phyloP scores from a whole-genome alignment of 2,113 vertebrate genomes.

The Ochotona princeps region DNA sequence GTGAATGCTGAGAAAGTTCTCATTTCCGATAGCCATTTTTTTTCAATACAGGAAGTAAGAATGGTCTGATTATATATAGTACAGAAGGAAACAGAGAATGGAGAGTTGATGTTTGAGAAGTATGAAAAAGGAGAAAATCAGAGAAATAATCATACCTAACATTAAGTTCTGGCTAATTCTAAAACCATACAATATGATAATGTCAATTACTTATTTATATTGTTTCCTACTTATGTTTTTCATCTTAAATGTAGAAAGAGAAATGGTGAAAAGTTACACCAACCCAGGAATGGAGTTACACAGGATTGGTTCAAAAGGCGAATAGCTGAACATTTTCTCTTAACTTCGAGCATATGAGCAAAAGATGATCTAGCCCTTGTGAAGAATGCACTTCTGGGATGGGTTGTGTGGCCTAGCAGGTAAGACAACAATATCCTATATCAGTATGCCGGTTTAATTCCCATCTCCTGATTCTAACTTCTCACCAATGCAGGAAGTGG shows the following conservation, averaged over 20 bases:
- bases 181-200: background rate
- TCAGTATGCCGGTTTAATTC: too few relatives aligned
- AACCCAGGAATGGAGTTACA: background rate
- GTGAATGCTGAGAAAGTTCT: background rate
- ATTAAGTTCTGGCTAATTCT: conserved; percentile 13
- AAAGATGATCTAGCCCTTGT: conserved; percentile 11
- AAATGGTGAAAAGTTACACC: background rate
- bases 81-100: background rate
- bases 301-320: background rate
- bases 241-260: background rate
- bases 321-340: background rate
- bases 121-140: background rate
- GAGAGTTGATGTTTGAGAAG: background rate
- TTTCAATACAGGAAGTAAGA: background rate
- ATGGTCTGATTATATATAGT: background rate
- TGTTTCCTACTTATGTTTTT: background rate
- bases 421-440: too few relatives aligned
- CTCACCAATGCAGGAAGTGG: too few relatives aligned
- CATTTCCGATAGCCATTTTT: background rate
- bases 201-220: background rate
- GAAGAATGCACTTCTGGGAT: background rate
- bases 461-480: too few relatives aligned
- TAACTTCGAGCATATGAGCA: conserved; percentile 2
- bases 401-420: too few relatives aligned
- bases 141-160: conserved; percentile 28